These are phyloP conservation scores for Odocoileus virginianus DNA, from an alignment of 2,113 vertebrate species.

Conservation along the genomic window DNA sequence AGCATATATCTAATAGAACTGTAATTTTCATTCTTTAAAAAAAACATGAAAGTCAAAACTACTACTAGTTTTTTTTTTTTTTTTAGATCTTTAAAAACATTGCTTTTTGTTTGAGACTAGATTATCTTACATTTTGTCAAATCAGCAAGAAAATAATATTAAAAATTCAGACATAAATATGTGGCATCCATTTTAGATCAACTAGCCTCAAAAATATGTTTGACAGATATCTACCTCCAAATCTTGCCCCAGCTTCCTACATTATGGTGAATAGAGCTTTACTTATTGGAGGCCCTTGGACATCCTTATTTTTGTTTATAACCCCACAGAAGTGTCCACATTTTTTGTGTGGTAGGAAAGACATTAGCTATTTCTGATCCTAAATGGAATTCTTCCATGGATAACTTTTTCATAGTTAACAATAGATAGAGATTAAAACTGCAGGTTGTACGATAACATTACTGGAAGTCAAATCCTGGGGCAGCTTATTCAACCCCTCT, in stretches of 20 bases:
- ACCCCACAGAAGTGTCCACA: not conserved
- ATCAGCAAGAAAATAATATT: not conserved
- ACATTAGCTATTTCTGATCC: not conserved
- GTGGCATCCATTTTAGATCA: not conserved
- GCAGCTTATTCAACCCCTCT: not conserved
- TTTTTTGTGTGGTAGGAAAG: not conserved
- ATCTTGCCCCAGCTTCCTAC: not conserved
- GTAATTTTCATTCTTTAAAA: not conserved
- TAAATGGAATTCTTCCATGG: not conserved
- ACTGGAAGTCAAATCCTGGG: not conserved
- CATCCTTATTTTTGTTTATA: not conserved
- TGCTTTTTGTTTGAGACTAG: not conserved
- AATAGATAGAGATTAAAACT: not conserved
- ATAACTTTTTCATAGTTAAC: not conserved
- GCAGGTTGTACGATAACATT: not conserved
- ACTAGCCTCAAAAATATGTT: not conserved
- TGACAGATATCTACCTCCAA: not conserved
- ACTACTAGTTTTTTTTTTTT: not conserved
- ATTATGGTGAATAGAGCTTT: not conserved
- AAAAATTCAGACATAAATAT: not conserved
- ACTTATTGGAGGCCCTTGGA: not conserved
- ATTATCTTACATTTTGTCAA: not conserved
- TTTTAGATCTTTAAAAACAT: not conserved
- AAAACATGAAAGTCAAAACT: not conserved
- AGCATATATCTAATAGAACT: not conserved